Evolutionary conservation across 2,888 invertebrate genomes (phyloP).

Genomic region (Beris chalybata): DNA sequence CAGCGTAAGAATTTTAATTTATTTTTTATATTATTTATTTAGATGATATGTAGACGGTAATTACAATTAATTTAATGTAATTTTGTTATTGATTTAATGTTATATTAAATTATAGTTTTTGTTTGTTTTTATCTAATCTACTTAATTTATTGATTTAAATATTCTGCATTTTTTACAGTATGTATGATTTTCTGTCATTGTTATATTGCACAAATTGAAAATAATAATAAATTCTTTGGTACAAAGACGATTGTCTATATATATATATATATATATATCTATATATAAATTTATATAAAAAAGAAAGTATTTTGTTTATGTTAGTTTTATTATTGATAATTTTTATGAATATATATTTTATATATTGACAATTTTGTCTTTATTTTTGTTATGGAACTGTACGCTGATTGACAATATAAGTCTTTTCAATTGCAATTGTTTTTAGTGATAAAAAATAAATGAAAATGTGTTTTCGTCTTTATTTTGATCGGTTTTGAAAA

Average conservation of each 20-base stretch:
- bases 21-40: slow-evolving; percentile 17
- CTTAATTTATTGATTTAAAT: slow-evolving; percentile 3
- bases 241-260: slow-evolving; percentile 6
- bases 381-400: slow-evolving; percentile 13
- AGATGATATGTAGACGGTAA: slow-evolving; percentile 30
- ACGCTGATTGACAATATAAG: slow-evolving; percentile 23
- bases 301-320: slow-evolving; percentile 8
- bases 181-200: not conserved
- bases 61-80: slow-evolving; percentile 8
- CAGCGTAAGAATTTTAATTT: not conserved
- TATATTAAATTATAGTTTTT: slow-evolving; percentile 9
- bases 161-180: slow-evolving; percentile 3
- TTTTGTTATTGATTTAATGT: slow-evolving; percentile 19
- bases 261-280: no score
- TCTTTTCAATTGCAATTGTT: slow-evolving; percentile 22
- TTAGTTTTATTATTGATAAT: slow-evolving; percentile 20
- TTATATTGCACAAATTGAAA: slow-evolving; percentile 24
- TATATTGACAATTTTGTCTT: slow-evolving; percentile 17
- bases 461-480: not conserved
- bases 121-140: slow-evolving; percentile 1
- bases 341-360: slow-evolving; percentile 10
- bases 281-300: slow-evolving; percentile 12
- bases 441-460: not conserved
- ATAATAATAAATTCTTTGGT: slow-evolving; percentile 15
- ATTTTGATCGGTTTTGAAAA: not conserved